Conservation (phyloP, 2,113 vertebrate genomes). For the Planiliza haematocheilus region DNA sequence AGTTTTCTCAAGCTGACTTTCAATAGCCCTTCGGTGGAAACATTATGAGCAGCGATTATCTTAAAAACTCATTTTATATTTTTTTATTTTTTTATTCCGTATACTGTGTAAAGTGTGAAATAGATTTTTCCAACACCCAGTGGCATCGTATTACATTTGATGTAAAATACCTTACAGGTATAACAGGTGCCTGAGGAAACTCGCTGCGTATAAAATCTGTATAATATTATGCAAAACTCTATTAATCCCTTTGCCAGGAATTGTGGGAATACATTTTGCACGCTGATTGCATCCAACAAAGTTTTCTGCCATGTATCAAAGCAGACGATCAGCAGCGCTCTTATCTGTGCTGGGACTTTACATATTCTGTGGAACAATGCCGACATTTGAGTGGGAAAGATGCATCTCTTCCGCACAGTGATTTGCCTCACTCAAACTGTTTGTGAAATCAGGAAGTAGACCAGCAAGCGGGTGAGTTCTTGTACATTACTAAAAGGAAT, state of each 20-base stretch:
- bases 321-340: conserved; percentile 50
- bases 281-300: conserved; percentile 71
- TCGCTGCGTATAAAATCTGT: conserved; percentile 30
- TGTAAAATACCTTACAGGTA: conserved; percentile 41
- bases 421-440: conserved; percentile 61
- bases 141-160: conserved; percentile 33
- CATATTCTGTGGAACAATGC: conserved; percentile 73
- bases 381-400: conserved; percentile 32
- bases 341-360: conserved; percentile 69
- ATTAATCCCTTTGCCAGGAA: conserved; percentile 53
- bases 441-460: conserved; percentile 12
- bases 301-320: conserved; percentile 65
- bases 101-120: conserved; percentile 22
- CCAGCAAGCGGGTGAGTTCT: too few relatives aligned
- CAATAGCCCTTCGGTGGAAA: neutral
- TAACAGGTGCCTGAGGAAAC: conserved; percentile 47
- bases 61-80: conserved; percentile 3
- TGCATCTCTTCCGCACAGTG: conserved; percentile 51
- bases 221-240: conserved; percentile 52
- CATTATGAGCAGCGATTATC: neutral
- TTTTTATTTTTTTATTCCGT: conserved; percentile 5
- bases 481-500: too few relatives aligned
- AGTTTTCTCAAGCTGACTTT: conserved; percentile 2
- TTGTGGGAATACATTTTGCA: conserved; percentile 57
- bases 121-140: conserved; percentile 23